phyloP scores from a whole-genome alignment of 2,797 vertebrate genomes.

The Labroides dimidiatus region DNA sequence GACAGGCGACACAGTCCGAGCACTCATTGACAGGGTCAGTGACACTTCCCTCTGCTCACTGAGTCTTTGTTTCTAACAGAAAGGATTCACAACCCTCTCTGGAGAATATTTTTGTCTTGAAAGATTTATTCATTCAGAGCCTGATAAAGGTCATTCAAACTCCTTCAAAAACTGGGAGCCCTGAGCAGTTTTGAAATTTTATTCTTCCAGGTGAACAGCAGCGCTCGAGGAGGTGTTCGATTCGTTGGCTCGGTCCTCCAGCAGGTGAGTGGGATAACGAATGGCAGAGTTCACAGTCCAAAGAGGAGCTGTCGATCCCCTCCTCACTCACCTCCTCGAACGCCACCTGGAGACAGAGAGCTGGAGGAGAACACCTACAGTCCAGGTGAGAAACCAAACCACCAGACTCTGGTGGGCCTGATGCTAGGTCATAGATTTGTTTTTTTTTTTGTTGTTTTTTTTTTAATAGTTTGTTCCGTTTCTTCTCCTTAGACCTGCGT shows the following conservation, averaged over 20 bases:
- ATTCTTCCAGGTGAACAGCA: conserved; percentile 88
- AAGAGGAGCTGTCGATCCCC: conserved; percentile 82
- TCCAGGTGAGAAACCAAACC: conserved; percentile 73
- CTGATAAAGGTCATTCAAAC: no score
- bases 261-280: conserved; percentile 76
- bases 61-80: no score
- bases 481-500: conserved; percentile 74
- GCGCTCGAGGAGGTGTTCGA: conserved; percentile 88
- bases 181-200: no score
- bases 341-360: conserved; percentile 85
- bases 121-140: no score
- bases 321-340: conserved; percentile 73
- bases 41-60: neutral
- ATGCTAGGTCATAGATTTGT: no score
- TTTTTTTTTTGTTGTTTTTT: neutral
- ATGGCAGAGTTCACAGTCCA: conserved; percentile 79
- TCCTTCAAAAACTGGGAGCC: no score
- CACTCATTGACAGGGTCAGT: conserved; percentile 92
- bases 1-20: conserved; percentile 88
- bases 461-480: no score
- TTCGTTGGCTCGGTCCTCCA: conserved; percentile 93
- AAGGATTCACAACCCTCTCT: no score
- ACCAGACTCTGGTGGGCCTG: neutral
- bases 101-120: no score
- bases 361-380: conserved; percentile 83